A percentile compares a stretch with the other conserved stretches of the same genome.
Conservation (phyloP, 2,888 invertebrate species). For the Pantelozetes paolii region DNA sequence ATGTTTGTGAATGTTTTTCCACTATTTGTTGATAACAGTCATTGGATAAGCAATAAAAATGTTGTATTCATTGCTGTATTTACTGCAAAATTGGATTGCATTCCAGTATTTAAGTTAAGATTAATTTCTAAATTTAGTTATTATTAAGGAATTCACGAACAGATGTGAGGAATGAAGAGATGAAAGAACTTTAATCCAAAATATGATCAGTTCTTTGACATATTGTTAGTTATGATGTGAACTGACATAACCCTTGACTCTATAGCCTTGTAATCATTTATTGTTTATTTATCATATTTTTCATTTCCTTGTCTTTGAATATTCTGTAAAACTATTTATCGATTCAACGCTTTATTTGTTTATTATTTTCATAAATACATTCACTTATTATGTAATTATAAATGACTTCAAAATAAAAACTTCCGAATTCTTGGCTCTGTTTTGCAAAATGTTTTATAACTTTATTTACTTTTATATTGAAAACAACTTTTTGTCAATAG, state of each 20-base stretch:
- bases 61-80: too few species aligned
- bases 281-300: neutral
- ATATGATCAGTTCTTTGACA: constrained; percentile 16
- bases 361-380: neutral
- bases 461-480: neutral
- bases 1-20: too few species aligned
- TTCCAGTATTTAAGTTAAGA: neutral
- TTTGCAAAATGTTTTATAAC: too few species aligned
- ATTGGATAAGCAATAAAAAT: too few species aligned
- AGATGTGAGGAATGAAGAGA: constrained; percentile 4
- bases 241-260: constrained; percentile 29
- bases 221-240: neutral
- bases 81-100: neutral
- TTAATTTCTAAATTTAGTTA: constrained; percentile 11
- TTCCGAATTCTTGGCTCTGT: neutral
- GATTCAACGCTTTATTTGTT: neutral
- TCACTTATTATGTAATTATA: too few species aligned
- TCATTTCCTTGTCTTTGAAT: neutral
- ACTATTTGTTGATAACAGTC: too few species aligned
- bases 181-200: neutral
- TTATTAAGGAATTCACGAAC: neutral
- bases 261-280: constrained; percentile 6
- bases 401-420: neutral
- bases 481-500: too few species aligned
- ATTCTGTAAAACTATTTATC: neutral